Percentiles rank a stretch among this genome's conserved stretches.
Conservation (phyloP, 2,888 invertebrate species). For the Aelia acuminata region DNA sequence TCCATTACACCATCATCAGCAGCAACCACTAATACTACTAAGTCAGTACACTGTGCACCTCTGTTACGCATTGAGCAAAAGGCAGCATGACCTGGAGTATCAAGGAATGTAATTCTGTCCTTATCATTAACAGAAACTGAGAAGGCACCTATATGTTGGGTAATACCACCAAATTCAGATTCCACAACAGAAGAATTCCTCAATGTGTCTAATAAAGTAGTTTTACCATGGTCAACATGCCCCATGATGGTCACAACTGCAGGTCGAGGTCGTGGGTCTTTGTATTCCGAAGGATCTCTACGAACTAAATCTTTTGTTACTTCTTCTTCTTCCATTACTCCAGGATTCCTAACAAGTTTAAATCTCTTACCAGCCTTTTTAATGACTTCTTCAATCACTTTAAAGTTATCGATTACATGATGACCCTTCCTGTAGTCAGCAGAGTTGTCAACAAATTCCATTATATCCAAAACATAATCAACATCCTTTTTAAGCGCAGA, state of each 20-base stretch:
- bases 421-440: constrained; percentile 73
- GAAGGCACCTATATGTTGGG: constrained; percentile 99
- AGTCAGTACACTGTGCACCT: constrained; percentile 94
- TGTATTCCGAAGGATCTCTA: constrained; percentile 54
- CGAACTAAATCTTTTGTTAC: constrained; percentile 67
- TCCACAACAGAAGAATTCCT: constrained; percentile 89
- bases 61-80: constrained; percentile 94
- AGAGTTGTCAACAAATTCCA: constrained; percentile 77
- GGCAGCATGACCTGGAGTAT: constrained; percentile 99
- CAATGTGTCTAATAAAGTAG: constrained; percentile 92
- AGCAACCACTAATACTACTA: constrained; percentile 95
- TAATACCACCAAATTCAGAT: constrained; percentile 97
- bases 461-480: constrained; percentile 79
- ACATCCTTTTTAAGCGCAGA: constrained; percentile 75
- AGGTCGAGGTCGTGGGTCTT: constrained; percentile 76
- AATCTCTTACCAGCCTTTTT: constrained; percentile 79
- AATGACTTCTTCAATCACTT: constrained; percentile 78
- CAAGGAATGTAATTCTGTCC: constrained; percentile 91
- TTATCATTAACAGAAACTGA: constrained; percentile 73
- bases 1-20: constrained; percentile 99
- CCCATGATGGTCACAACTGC: constrained; percentile 99
- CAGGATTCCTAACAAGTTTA: constrained; percentile 74
- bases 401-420: constrained; percentile 76
- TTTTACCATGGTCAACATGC: constrained; percentile 99
- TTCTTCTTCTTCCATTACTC: constrained; percentile 69